These are phyloP conservation scores for Abrostola tripartita DNA, from an alignment of 2,888 invertebrate genomes.

Conservation along the genomic window DNA sequence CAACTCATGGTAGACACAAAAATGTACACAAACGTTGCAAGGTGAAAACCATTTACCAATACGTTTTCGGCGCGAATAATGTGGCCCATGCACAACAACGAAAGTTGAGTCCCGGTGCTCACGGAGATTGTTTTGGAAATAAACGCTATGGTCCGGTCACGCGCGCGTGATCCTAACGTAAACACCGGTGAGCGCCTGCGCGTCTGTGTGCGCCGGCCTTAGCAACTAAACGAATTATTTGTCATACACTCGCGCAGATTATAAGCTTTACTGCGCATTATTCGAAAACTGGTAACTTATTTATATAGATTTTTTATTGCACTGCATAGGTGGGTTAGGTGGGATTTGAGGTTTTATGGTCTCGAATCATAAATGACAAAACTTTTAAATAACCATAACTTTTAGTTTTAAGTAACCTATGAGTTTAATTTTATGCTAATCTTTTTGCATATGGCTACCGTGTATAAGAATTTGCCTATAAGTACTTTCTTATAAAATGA, in stretches of 20 bases:
- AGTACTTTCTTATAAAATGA: too few species aligned
- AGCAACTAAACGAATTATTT: conserved; percentile 69
- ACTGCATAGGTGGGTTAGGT: background rate
- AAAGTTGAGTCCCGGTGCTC: conserved; percentile 59
- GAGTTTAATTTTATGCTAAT: too few species aligned
- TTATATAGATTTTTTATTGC: conserved; percentile 12
- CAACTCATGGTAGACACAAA: background rate
- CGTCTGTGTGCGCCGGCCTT: conserved; percentile 63
- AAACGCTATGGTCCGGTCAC: conserved; percentile 73
- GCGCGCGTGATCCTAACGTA: conserved; percentile 84
- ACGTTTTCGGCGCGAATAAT: conserved; percentile 44
- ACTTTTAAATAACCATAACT: too few species aligned
- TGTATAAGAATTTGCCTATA: too few species aligned
- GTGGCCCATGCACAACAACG: conserved; percentile 50
- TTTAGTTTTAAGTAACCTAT: too few species aligned
- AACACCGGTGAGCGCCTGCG: conserved; percentile 66
- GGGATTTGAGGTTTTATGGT: background rate
- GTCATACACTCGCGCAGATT: conserved; percentile 59
- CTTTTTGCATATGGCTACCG: too few species aligned
- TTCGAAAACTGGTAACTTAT: conserved; percentile 30
- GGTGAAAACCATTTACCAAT: conserved; percentile 44
- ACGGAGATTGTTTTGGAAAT: conserved; percentile 78
- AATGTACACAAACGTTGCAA: conserved; percentile 11
- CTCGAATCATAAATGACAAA: too few species aligned
- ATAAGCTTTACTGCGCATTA: conserved; percentile 30